Percentiles rank a stretch among this genome's conserved stretches.
phyloP scores from a whole-genome alignment of 2,113 vertebrate species.

The Macquaria ambigua region DNA sequence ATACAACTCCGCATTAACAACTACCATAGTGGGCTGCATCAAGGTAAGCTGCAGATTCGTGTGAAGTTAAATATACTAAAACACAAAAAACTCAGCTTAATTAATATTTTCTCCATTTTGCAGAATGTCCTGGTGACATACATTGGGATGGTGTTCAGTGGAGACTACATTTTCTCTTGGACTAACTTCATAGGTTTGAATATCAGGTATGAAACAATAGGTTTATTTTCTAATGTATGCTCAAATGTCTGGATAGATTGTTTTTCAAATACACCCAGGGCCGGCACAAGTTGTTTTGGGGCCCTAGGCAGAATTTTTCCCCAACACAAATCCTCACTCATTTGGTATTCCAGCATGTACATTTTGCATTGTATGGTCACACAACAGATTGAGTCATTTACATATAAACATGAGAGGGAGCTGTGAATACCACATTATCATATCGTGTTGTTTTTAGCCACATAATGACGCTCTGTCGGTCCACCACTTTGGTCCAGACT shows the following conservation, averaged over 20 bases:
- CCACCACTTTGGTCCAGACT: neutral
- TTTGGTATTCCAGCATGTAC: neutral
- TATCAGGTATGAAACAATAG: constrained; percentile 89
- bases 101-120: constrained; percentile 21
- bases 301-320: neutral
- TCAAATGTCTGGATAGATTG: neutral
- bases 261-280: neutral
- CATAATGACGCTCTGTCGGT: neutral
- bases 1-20: constrained; percentile 97
- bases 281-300: neutral
- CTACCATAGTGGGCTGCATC: constrained; percentile 97
- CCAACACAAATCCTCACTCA: neutral
- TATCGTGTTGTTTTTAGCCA: neutral
- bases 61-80: neutral
- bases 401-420: neutral
- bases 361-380: neutral
- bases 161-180: constrained; percentile 99
- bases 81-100: neutral
- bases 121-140: constrained; percentile 99
- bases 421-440: neutral
- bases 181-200: constrained; percentile 98
- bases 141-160: constrained; percentile 98
- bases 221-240: neutral
- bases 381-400: neutral
- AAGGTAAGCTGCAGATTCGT: constrained; percentile 84